These are phyloP conservation scores for Notolabrus celidotus DNA, from an alignment of 2,797 vertebrate genomes.

Conservation along the genomic window DNA sequence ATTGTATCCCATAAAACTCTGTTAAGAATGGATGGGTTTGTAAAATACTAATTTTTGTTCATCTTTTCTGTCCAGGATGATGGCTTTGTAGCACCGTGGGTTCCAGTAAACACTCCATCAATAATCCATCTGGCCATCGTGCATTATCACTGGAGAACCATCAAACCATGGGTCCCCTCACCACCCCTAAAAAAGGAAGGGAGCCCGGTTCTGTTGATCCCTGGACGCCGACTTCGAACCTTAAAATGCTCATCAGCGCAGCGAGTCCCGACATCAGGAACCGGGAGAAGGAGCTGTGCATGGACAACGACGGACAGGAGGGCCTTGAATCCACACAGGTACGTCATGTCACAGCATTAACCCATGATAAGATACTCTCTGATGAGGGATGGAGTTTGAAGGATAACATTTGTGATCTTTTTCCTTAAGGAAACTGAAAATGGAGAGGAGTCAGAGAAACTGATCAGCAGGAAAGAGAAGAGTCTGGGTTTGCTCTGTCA, in stretches of 20 bases:
- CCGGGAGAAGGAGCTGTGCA: constrained; percentile 88
- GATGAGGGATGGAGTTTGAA: not conserved
- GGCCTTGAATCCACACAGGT: constrained; percentile 83
- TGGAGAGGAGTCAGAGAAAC: constrained; percentile 92
- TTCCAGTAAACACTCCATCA: constrained; percentile 76
- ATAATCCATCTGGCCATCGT: constrained; percentile 72
- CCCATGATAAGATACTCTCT: not conserved
- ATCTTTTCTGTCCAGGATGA: constrained; percentile 81
- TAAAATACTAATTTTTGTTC: too few species aligned
- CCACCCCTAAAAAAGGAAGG: constrained; percentile 91
- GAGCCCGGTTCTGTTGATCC: constrained; percentile 88
- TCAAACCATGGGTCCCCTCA: constrained; percentile 83
- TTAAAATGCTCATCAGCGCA: constrained; percentile 97
- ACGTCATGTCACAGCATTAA: not conserved
- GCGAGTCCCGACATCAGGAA: constrained; percentile 96
- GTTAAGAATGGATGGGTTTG: not conserved
- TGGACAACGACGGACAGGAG: constrained; percentile 75
- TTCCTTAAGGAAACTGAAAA: constrained; percentile 85
- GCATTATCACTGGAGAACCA: constrained; percentile 68
- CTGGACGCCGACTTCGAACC: constrained; percentile 96
- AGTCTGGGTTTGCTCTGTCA: constrained; percentile 95
- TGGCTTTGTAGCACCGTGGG: constrained; percentile 76
- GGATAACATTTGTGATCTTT: not conserved
- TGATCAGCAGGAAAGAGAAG: constrained; percentile 95
- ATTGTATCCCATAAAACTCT: not conserved